Conservation (phyloP, 1,140 invertebrate species). For the Eupeodes corollae region DNA sequence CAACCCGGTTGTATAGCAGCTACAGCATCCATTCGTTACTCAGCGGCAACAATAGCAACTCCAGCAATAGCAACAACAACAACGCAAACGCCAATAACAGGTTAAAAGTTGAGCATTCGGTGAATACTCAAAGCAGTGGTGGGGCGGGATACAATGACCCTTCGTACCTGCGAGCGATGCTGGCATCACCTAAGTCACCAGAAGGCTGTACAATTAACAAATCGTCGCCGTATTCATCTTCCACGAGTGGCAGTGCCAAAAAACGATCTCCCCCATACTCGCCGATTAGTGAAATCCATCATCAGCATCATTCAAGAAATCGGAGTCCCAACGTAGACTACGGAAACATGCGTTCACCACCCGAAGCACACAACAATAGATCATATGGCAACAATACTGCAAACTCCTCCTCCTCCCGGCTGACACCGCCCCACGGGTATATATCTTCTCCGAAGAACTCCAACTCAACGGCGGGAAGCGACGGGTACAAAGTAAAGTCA, state of each 20-base stretch:
- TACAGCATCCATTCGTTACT: slow-evolving; percentile 69
- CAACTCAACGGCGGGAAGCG: not conserved
- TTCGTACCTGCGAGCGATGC: slow-evolving; percentile 17
- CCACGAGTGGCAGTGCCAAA: slow-evolving; percentile 11
- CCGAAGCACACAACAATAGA: slow-evolving; percentile 10
- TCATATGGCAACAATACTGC: not conserved
- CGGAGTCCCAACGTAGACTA: slow-evolving; percentile 5
- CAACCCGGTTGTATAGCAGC: slow-evolving; percentile 42
- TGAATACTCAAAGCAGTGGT: too few species aligned
- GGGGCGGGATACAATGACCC: slow-evolving; percentile 7
- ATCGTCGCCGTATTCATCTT: slow-evolving; percentile 20
- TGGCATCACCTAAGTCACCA: slow-evolving; percentile 28
- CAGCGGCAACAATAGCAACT: slow-evolving; percentile 40
- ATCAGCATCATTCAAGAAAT: slow-evolving; percentile 1
- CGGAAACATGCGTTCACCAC: slow-evolving; percentile 10
- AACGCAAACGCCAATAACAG: not conserved
- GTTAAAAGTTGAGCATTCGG: not conserved
- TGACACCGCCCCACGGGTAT: not conserved
- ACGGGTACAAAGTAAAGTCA: not conserved
- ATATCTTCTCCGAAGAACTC: not conserved
- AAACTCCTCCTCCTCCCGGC: not conserved
- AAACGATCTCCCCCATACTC: slow-evolving; percentile 33
- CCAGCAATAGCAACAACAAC: slow-evolving; percentile 3
- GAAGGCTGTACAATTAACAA: slow-evolving; percentile 22
- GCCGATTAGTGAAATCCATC: slow-evolving; percentile 12